Evolutionary conservation across 2,797 vertebrate genomes (phyloP), one percentile per base, ranked within the genome.

Genomic region (Pagetopsis macropterus): DNA sequence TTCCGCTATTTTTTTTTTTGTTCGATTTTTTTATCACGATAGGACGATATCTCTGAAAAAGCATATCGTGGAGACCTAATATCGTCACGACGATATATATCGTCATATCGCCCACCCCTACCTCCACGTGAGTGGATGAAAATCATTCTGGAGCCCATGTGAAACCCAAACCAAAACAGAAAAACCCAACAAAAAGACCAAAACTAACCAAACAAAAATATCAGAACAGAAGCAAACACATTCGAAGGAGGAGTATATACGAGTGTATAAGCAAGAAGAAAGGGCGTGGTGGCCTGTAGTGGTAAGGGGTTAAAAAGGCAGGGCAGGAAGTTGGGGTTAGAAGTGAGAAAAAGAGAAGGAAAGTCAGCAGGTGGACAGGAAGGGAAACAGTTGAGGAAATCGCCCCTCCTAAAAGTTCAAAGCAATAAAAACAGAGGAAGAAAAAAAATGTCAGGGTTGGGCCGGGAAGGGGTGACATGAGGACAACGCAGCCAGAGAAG

Each of bases 381-480:
- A 57, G n/a, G 55, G 62, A 43, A 65, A 70, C 44, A 16, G n/a
- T 41, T 15, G 48, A 8, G n/a, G 44, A 43, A 59, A 64, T 54
- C 0, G 51, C 54, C 1, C 65, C 33, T 7, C 33, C 33, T 37
- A 52, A 71, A 61, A 40, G 41, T 50, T 31, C n/a, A 58, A 76
- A 73, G n/a, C 7, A 72, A 40, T 21, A 51, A 57, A 70, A 74
- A 64, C 3, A 56, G 52, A 51, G 21, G 51, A 49, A 3, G 40
- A 31, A 21, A 19, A 19, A 21, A 19, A 19, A 59, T 19, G 19
- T 19, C 19, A 49, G 41, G 59, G 59, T 40, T 63, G 16, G 33
- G 59, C 16, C 3, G n/a, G 40, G 37, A 14, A 17, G 43, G 11
- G 75, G 33, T 60, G 49, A 73, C 23, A 44, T 0, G 16, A 72